Percentiles rank a stretch among this genome's conserved stretches.
Evolutionary conservation across 2,888 invertebrate genomes (phyloP).

Genomic region (Rhopalosiphum nymphaeae): DNA sequence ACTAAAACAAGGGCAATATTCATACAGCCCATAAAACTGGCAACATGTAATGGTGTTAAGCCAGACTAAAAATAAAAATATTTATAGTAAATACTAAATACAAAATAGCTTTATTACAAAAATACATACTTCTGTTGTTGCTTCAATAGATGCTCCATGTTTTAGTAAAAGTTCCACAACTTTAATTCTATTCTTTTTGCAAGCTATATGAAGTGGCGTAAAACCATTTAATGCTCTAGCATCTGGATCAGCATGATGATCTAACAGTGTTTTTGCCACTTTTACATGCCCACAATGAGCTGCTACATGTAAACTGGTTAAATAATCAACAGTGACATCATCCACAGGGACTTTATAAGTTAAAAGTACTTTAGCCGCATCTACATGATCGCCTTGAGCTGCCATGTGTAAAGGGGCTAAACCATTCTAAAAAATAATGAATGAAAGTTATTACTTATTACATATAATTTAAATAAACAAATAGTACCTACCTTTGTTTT

Average conservation of each 20-base stretch:
- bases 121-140: conserved; percentile 68
- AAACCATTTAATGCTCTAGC: conserved; percentile 97
- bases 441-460: not conserved
- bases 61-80: conserved; percentile 76
- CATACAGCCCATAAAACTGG: conserved; percentile 99
- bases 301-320: conserved; percentile 96
- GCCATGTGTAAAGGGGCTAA: conserved; percentile 99
- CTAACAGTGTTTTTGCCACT: conserved; percentile 79
- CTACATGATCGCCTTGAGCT: conserved; percentile 98
- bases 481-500: conserved; percentile 60
- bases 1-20: conserved; percentile 97
- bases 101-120: not conserved
- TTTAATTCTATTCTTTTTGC: conserved; percentile 98
- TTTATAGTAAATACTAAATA: not conserved
- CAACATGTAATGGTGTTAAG: conserved; percentile 96
- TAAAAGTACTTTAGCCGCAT: conserved; percentile 91
- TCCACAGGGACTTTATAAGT: conserved; percentile 97
- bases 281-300: conserved; percentile 94
- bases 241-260: conserved; percentile 94
- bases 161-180: conserved; percentile 95
- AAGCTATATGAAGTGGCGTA: conserved; percentile 97
- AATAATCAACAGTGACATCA: conserved; percentile 97
- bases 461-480: conserved; percentile 15
- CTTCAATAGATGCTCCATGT: conserved; percentile 83
- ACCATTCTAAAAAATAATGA: conserved; percentile 76